A percentile compares a stretch with the other conserved stretches of the same genome.
Evolutionary conservation across 2,888 invertebrate genomes (phyloP).

Genomic region (Esperia sulphurella): DNA sequence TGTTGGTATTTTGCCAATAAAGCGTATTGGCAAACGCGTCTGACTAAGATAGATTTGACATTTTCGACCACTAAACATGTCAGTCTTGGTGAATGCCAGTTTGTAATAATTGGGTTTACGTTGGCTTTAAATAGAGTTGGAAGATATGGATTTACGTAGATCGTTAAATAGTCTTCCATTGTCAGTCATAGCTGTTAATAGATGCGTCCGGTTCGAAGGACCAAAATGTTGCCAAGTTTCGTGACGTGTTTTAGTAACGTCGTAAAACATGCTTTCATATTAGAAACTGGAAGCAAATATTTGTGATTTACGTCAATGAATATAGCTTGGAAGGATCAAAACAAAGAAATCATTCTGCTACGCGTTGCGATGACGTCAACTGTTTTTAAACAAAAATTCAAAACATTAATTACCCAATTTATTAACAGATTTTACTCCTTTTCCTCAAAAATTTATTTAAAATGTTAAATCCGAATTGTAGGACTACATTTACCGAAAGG

Average conservation of each 20-base stretch:
- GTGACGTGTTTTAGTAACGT: not conserved
- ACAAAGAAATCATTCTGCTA: too few species aligned
- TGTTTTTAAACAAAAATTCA: slow-evolving; percentile 36
- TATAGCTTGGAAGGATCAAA: too few species aligned
- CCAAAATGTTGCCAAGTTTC: not conserved
- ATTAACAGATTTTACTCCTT: too few species aligned
- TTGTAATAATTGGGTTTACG: not conserved
- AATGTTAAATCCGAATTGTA: too few species aligned
- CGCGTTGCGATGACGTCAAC: too few species aligned
- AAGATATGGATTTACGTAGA: not conserved
- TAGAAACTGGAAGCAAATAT: too few species aligned
- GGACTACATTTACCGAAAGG: too few species aligned
- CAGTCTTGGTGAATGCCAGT: slow-evolving; percentile 1
- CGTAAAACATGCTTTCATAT: too few species aligned
- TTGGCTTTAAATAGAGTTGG: slow-evolving; percentile 1
- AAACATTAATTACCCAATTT: too few species aligned
- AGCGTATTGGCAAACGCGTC: slow-evolving; percentile 5
- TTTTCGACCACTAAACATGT: slow-evolving; percentile 1
- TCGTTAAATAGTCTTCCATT: not conserved
- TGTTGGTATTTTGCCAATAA: slow-evolving; percentile 11
- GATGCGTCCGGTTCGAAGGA: slow-evolving; percentile 10
- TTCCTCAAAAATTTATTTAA: too few species aligned
- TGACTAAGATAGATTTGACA: slow-evolving; percentile 11
- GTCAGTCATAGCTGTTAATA: not conserved
- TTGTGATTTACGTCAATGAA: too few species aligned